Conservation (phyloP, 2,113 vertebrate species). For the Chunga burmeisteri region DNA sequence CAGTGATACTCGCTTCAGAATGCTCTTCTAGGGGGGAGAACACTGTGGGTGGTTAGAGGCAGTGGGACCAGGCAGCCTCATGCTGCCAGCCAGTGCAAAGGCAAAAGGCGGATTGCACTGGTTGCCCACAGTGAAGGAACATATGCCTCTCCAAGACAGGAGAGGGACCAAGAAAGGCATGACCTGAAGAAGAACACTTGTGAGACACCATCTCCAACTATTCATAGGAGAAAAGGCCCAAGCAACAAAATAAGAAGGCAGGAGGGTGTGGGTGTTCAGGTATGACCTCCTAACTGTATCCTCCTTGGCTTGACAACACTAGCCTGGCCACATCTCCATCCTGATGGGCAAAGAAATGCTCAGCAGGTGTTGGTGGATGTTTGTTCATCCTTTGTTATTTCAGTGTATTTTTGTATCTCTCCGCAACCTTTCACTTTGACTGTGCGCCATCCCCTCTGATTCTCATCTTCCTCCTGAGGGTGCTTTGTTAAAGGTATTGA, state of each 20-base stretch:
- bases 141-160: background rate
- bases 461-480: background rate
- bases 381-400: background rate
- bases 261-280: background rate
- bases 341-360: background rate
- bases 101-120: background rate
- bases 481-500: background rate
- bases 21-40: background rate
- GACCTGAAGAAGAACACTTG: background rate
- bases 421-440: background rate
- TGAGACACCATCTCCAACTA: background rate
- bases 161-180: background rate
- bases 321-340: background rate
- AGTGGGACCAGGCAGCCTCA: background rate
- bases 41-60: background rate
- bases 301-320: background rate
- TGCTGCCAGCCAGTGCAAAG: background rate
- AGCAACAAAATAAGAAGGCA: background rate
- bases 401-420: background rate
- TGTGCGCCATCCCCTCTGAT: background rate
- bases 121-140: background rate
- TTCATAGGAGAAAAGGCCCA: background rate
- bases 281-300: background rate
- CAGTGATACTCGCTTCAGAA: background rate
- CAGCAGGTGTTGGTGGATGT: background rate